Percentiles rank a stretch among this genome's conserved stretches.
These are phyloP conservation scores for Chaetops frenatus DNA, from an alignment of 2,113 vertebrate genomes.

Conservation along the genomic window DNA sequence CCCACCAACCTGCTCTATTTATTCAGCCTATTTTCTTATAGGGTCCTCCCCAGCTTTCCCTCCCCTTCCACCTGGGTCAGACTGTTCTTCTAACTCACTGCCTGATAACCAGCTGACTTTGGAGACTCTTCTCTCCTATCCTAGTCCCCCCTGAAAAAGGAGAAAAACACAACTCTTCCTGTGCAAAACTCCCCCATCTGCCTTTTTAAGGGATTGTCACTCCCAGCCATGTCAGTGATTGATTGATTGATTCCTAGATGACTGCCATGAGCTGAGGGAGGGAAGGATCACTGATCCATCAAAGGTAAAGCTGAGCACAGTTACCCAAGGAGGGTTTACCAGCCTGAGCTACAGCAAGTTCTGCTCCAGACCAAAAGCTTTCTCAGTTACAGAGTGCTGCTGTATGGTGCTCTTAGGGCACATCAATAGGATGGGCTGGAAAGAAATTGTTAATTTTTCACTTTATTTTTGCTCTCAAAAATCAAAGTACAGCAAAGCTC, in stretches of 20 bases:
- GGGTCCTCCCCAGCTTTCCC: rapidly evolving
- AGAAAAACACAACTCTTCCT: rapidly evolving
- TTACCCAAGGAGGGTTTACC: rapidly evolving
- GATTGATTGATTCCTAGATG: not conserved
- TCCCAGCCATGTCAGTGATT: not conserved
- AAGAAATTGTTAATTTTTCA: not conserved
- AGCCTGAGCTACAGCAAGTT: rapidly evolving
- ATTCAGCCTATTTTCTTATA: rapidly evolving
- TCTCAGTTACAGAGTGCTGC: rapidly evolving
- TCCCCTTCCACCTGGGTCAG: not conserved
- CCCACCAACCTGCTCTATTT: rapidly evolving
- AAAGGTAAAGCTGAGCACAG: not conserved
- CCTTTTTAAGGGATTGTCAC: not conserved
- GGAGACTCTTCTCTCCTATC: rapidly evolving
- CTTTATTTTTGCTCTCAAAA: not conserved
- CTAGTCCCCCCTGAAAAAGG: rapidly evolving
- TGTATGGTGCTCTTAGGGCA: rapidly evolving
- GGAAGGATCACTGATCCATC: not conserved
- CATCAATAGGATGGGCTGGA: not conserved
- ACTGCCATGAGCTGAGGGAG: not conserved
- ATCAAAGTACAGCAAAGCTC: not conserved
- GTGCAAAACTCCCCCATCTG: rapidly evolving
- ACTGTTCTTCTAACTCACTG: rapidly evolving
- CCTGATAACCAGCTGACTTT: rapidly evolving
- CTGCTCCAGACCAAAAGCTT: not conserved